Evolutionary conservation across 2,797 vertebrate genomes (phyloP).

Genomic region (Eidolon dupreanum): DNA sequence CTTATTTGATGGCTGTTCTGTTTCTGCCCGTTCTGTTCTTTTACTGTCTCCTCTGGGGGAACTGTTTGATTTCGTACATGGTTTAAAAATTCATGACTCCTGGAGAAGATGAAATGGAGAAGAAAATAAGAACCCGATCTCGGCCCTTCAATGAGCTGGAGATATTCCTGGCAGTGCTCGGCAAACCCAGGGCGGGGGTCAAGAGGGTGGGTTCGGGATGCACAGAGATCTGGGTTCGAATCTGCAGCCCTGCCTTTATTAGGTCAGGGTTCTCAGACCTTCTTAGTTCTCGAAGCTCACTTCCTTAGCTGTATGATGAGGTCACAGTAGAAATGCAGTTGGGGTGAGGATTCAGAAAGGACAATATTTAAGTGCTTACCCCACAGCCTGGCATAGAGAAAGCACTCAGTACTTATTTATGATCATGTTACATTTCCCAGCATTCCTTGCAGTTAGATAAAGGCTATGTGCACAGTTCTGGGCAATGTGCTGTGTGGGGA

Average conservation of each 20-base stretch:
- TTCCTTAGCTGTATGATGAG: background rate
- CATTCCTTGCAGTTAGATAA: background rate
- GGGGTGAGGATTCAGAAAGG: background rate
- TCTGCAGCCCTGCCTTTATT: background rate
- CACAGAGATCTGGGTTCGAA: background rate
- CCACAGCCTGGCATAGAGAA: background rate
- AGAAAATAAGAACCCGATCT: background rate
- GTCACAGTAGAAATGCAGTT: background rate
- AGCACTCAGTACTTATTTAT: background rate
- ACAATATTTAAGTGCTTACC: background rate
- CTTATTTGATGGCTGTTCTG: background rate
- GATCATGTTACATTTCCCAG: background rate
- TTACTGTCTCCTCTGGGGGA: slow-evolving; percentile 31
- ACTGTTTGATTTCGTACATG: slow-evolving; percentile 8
- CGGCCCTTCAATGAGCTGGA: background rate
- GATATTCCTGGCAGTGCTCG: background rate
- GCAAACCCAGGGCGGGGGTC: background rate
- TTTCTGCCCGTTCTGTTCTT: slow-evolving; percentile 61
- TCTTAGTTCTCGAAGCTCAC: background rate
- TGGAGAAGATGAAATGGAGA: background rate
- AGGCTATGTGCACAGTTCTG: background rate
- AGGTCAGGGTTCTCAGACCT: background rate
- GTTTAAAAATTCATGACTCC: slow-evolving; percentile 72
- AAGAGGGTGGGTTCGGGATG: background rate
- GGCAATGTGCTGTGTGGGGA: background rate